Base-by-base conservation (phyloP, 2,113 vertebrate species). In the Corvus hawaiiensis region DNA sequence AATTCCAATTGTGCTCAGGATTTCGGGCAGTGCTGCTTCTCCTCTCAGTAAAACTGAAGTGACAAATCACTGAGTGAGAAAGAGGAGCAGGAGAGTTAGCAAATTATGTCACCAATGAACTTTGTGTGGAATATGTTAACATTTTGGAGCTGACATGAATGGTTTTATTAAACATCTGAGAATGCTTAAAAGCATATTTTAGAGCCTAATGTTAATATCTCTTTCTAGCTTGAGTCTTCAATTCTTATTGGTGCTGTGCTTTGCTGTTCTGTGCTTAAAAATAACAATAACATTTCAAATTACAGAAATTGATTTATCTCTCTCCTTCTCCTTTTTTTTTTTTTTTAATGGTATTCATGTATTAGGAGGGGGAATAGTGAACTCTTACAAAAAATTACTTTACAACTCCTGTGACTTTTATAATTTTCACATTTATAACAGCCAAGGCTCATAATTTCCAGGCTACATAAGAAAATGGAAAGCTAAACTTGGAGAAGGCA, bases 41-140 rank as follows among this genome's bases (percentile, higher is more conserved):
- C 84, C 56, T 94, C 56, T 62, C 95, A 92, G 67, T 93, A 78
- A 92, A 97, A 87, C 72, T 76, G 87, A 91, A 81, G 93, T 77
- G 85, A 93, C 88, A 84, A 96, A 96, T 94, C 82, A 87, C 91
- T 32, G 22, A 92, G 52, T 80, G 75, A 90, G 88, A 67, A 94
- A 78, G 32, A 96, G 76, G 86, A 90, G 78, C 93, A 91, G n/a
- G 83, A 96, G 93, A 97, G 54, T 95, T 93, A 89, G 48, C 62
- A 94, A 78, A 93, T 91, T 44, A 35, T 94, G 92, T 93, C 71
- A 93, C 23, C 58, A 76, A n/a, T 88, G 75, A 94, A 77, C 55
- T 85, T 83, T 85, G 16, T 66, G 58, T 71, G 48, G 78, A 95
- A 87, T 87, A 85, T 41, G 74, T 90, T 94, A 94, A 81, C 79